These are phyloP conservation scores for Brachypterus glaber DNA, from an alignment of 2,888 invertebrate genomes.

Conservation along the genomic window DNA sequence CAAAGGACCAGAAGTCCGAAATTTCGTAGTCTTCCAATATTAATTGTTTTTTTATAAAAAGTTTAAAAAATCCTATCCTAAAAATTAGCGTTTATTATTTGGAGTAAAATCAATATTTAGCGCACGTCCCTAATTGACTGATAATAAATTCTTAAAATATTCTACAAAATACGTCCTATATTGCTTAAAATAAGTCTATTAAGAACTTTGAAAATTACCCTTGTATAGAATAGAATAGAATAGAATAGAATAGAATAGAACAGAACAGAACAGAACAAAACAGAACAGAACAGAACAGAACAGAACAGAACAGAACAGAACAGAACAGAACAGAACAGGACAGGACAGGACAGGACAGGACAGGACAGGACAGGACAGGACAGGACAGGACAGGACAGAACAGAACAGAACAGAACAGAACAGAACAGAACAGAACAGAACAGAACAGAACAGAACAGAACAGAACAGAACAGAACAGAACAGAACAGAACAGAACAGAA, in stretches of 20 bases:
- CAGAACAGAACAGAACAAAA: slow-evolving; percentile 7
- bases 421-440: slow-evolving; percentile 8
- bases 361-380: slow-evolving; percentile 5
- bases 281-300: slow-evolving; percentile 6
- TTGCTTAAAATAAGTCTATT: too few species aligned
- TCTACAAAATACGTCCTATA: too few species aligned
- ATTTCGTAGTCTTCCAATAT: too few species aligned
- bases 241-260: slow-evolving; percentile 9
- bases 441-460: slow-evolving; percentile 10
- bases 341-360: slow-evolving; percentile 5
- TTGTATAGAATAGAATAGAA: slow-evolving; percentile 11
- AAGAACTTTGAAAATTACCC: too few species aligned
- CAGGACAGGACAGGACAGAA: slow-evolving; percentile 6
- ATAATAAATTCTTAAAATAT: too few species aligned
- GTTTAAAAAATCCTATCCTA: too few species aligned
- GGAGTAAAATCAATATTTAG: too few species aligned
- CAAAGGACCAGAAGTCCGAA: too few species aligned
- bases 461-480: slow-evolving; percentile 11
- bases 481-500: slow-evolving; percentile 8
- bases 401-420: slow-evolving; percentile 6
- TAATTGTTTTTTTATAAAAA: too few species aligned
- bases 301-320: slow-evolving; percentile 7
- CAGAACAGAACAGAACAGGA: slow-evolving; percentile 6
- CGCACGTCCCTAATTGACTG: too few species aligned
- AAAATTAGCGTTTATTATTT: too few species aligned